These are phyloP conservation scores for Clarias gariepinus DNA, from an alignment of 2,113 vertebrate species.

Conservation along the genomic window DNA sequence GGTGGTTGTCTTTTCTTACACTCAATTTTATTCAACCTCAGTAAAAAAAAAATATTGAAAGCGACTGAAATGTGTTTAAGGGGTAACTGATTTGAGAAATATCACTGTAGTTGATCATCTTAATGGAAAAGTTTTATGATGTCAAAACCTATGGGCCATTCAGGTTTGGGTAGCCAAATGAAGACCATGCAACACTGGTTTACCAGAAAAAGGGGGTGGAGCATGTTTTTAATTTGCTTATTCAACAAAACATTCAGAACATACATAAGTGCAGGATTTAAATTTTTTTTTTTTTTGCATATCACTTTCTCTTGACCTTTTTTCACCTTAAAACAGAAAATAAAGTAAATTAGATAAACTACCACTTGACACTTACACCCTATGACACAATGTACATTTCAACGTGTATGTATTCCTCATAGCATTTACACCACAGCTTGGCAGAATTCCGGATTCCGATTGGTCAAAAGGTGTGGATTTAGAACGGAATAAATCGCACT, in stretches of 20 bases:
- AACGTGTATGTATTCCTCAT: not conserved
- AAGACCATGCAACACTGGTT: not conserved
- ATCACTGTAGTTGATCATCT: not conserved
- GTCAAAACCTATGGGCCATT: not conserved
- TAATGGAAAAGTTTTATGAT: not conserved
- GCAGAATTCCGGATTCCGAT: not conserved
- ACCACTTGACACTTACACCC: not conserved
- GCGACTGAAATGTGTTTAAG: not conserved
- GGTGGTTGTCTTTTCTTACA: constrained; percentile 16
- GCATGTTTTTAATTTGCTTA: not conserved
- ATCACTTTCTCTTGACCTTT: not conserved
- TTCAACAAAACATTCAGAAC: not conserved
- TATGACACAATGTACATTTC: not conserved
- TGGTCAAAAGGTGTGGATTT: not conserved
- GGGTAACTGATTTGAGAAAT: not conserved
- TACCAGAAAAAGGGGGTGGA: not conserved
- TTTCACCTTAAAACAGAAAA: not conserved
- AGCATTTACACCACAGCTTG: not conserved
- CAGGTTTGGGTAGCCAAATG: not conserved
- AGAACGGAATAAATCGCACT: not conserved
- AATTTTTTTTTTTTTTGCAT: not conserved
- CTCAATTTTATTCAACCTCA: not conserved
- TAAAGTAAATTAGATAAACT: not conserved
- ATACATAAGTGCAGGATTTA: not conserved
- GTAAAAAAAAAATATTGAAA: not conserved